Conservation (phyloP, 2,888 invertebrate species). For the Hymenopus coronatus region DNA sequence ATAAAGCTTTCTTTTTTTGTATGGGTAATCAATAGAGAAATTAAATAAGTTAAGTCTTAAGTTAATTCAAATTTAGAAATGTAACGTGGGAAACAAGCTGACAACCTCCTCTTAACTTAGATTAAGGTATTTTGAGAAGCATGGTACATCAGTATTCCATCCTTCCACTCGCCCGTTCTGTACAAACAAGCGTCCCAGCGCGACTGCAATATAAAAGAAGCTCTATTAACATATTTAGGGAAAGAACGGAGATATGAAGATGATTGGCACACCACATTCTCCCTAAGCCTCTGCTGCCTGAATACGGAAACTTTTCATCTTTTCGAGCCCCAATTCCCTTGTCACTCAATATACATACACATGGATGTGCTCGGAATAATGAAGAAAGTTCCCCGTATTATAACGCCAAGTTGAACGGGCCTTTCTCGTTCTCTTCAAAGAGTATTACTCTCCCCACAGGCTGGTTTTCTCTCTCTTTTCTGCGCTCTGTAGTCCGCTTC, state of each 20-base stretch:
- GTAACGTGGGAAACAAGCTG: too few species aligned
- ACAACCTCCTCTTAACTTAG: too few species aligned
- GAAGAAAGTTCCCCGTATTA: background rate
- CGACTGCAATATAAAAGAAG: background rate
- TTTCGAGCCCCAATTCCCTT: background rate
- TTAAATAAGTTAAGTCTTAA: too few species aligned
- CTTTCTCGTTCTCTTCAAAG: background rate
- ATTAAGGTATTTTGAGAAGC: too few species aligned
- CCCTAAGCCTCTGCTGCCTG: background rate
- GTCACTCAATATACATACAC: background rate
- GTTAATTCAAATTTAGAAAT: too few species aligned
- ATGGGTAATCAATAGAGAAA: too few species aligned
- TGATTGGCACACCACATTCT: background rate
- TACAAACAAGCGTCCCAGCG: background rate
- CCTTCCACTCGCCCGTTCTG: background rate
- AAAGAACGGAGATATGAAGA: background rate
- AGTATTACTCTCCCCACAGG: background rate
- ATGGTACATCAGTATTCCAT: background rate
- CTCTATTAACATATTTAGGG: background rate
- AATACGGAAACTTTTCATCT: background rate
- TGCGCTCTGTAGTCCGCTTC: background rate
- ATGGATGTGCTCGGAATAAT: background rate
- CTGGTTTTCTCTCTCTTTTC: background rate
- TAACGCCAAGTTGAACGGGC: background rate
- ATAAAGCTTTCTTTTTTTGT: too few species aligned